These are phyloP conservation scores for Meriones unguiculatus DNA, from an alignment of 2,113 vertebrate genomes.

Conservation along the genomic window DNA sequence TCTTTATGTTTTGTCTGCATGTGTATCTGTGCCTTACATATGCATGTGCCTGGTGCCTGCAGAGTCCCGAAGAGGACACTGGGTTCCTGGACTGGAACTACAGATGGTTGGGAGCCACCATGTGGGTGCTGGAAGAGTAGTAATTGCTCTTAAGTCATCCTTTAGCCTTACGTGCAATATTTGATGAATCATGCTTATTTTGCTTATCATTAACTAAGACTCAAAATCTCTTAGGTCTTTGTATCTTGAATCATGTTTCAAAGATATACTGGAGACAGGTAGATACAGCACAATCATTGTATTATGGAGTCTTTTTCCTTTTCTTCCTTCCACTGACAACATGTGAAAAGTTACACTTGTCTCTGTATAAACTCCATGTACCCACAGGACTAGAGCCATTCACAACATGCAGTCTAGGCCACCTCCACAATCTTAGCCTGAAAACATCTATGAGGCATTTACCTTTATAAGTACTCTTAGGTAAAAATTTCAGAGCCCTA, in stretches of 20 bases:
- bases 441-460: neutral
- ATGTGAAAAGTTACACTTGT: neutral
- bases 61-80: neutral
- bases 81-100: neutral
- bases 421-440: neutral
- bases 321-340: neutral
- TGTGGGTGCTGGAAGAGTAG: neutral
- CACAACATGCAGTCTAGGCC: neutral
- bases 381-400: neutral
- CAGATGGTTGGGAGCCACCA: neutral
- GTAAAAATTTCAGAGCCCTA: neutral
- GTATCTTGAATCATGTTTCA: slow-evolving; percentile 12
- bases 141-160: neutral
- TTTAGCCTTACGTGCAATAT: neutral
- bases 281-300: neutral
- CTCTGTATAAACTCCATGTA: neutral
- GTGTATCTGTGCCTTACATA: neutral
- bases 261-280: neutral
- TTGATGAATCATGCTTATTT: neutral
- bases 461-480: neutral
- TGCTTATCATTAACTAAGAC: neutral
- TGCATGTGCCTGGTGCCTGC: neutral
- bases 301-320: neutral
- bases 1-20: neutral
- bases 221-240: neutral